phyloP scores from a whole-genome alignment of 2,888 invertebrate genomes.

The Drosophila mettleri region DNA sequence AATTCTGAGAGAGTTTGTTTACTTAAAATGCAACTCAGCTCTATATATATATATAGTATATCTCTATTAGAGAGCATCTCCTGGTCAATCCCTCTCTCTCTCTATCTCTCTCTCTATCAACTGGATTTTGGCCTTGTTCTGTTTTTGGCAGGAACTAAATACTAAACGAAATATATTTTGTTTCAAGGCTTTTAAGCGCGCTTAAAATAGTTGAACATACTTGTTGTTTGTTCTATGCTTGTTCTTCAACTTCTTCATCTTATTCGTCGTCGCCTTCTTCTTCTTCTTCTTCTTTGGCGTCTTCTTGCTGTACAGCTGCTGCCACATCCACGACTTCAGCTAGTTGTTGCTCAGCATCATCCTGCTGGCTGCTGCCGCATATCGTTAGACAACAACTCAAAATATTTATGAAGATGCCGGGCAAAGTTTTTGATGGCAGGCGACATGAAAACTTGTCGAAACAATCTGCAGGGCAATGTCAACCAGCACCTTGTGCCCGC shows the following conservation, averaged over 20 bases:
- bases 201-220: slow-evolving; percentile 51
- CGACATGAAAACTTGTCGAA: slow-evolving; percentile 72
- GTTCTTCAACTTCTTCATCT: background rate
- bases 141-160: slow-evolving; percentile 36
- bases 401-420: slow-evolving; percentile 73
- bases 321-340: slow-evolving; percentile 2
- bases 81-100: background rate
- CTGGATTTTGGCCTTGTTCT: background rate
- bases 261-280: slow-evolving; percentile 2
- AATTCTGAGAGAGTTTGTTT: background rate
- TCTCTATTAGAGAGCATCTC: background rate
- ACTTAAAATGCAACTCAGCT: background rate
- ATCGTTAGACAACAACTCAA: slow-evolving; percentile 64
- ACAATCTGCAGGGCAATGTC: slow-evolving; percentile 62
- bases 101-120: background rate
- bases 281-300: background rate
- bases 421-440: slow-evolving; percentile 61
- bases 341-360: background rate
- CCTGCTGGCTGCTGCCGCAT: slow-evolving; percentile 18
- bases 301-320: background rate
- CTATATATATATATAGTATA: background rate
- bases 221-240: slow-evolving; percentile 36
- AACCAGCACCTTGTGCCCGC: slow-evolving; percentile 28
- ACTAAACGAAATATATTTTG: slow-evolving; percentile 56
- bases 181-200: slow-evolving; percentile 56